phyloP scores from a whole-genome alignment of 2,888 invertebrate species.

The Venusia cambrica region DNA sequence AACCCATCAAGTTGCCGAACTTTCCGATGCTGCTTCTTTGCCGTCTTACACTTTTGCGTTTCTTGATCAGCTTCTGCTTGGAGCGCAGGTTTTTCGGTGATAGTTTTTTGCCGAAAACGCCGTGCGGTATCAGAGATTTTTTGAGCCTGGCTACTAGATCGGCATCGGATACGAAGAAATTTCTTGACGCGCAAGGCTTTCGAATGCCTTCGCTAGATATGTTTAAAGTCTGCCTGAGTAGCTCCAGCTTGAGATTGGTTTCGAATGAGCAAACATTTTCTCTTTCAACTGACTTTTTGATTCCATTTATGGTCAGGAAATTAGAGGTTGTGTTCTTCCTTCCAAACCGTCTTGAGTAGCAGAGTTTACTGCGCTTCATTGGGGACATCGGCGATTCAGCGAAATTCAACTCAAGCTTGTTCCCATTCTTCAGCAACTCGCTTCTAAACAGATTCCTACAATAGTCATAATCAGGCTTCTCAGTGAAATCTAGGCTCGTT shows the following conservation, averaged over 20 bases:
- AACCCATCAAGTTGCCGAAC: slow-evolving; percentile 77
- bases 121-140: slow-evolving; percentile 74
- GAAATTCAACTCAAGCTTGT: slow-evolving; percentile 69
- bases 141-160: slow-evolving; percentile 69
- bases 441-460: slow-evolving; percentile 85
- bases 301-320: slow-evolving; percentile 61
- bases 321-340: slow-evolving; percentile 65
- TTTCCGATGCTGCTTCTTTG: slow-evolving; percentile 71
- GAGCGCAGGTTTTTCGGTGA: slow-evolving; percentile 84
- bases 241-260: slow-evolving; percentile 65
- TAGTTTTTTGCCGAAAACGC: slow-evolving; percentile 71
- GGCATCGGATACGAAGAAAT: slow-evolving; percentile 73
- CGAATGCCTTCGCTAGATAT: slow-evolving; percentile 69
- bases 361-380: slow-evolving; percentile 57
- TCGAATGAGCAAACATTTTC: slow-evolving; percentile 69
- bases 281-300: slow-evolving; percentile 64
- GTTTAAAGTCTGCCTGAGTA: slow-evolving; percentile 67
- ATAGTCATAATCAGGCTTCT: slow-evolving; percentile 88
- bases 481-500: slow-evolving; percentile 85
- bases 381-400: slow-evolving; percentile 57
- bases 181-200: slow-evolving; percentile 69
- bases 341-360: slow-evolving; percentile 58
- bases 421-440: slow-evolving; percentile 82
- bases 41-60: slow-evolving; percentile 67
- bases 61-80: slow-evolving; percentile 68